phyloP scores from a whole-genome alignment of 2,797 vertebrate genomes.

The Acestrorhynchus altus region DNA sequence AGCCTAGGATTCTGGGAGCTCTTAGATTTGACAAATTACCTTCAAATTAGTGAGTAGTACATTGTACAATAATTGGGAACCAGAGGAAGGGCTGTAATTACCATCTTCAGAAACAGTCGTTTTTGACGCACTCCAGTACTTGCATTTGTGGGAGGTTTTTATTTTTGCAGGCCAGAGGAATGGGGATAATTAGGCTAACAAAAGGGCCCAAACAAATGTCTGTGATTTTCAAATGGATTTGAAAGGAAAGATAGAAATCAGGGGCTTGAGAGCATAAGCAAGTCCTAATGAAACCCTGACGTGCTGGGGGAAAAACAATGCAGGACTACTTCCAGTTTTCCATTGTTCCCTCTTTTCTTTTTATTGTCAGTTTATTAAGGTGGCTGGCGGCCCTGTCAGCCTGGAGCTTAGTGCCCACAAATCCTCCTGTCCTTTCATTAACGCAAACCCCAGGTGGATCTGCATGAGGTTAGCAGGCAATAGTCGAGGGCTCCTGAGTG shows the following conservation, averaged over 20 bases:
- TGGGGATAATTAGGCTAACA: constrained; percentile 33
- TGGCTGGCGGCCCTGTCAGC: constrained; percentile 9
- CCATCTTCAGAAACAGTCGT: constrained; percentile 7
- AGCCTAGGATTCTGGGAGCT: neutral
- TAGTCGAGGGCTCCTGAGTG: constrained; percentile 14
- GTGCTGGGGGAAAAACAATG: neutral
- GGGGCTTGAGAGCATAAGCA: no score
- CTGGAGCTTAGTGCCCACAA: constrained; percentile 5
- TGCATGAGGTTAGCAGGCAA: constrained; percentile 12
- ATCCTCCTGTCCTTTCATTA: constrained; percentile 35
- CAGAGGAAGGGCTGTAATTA: constrained; percentile 1
- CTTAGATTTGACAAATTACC: constrained; percentile 3
- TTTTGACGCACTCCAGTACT: neutral
- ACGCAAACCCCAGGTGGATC: constrained; percentile 6
- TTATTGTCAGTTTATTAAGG: constrained; percentile 25
- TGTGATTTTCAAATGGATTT: constrained; percentile 8
- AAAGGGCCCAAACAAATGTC: neutral
- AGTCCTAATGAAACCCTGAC: constrained; percentile 8
- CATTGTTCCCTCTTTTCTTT: constrained; percentile 1
- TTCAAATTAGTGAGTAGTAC: neutral
- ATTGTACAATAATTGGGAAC: neutral
- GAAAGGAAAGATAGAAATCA: neutral
- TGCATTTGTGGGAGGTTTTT: neutral
- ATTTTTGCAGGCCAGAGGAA: neutral
- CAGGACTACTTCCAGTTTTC: constrained; percentile 10